A percentile compares a stretch with the other conserved stretches of the same genome.
phyloP scores from a whole-genome alignment of 2,888 invertebrate genomes.

The Archips crataeganus region DNA sequence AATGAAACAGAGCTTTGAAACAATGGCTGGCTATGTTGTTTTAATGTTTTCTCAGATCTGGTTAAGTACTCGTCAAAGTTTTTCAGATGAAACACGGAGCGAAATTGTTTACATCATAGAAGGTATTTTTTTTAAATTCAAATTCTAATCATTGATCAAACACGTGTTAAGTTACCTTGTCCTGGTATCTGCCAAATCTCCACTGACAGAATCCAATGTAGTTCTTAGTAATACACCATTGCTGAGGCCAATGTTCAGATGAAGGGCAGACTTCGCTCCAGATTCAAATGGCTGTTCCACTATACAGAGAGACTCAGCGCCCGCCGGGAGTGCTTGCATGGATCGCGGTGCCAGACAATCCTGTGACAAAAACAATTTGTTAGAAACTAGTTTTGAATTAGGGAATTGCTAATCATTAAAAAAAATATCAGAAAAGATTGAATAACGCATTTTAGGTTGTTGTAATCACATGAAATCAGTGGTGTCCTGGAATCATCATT shows the following conservation, averaged over 20 bases:
- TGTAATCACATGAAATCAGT: conserved; percentile 81
- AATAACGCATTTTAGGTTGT: conserved; percentile 83
- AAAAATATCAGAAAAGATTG: conserved; percentile 66
- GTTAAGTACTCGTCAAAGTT: conserved; percentile 83
- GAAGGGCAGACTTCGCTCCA: conserved; percentile 91
- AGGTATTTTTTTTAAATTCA: conserved; percentile 8
- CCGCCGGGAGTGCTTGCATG: conserved; percentile 98
- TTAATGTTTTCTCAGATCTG: conserved; percentile 72
- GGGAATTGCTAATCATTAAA: not conserved
- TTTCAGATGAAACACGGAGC: conserved; percentile 88
- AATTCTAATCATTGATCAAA: conserved; percentile 1
- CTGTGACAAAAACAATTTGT: conserved; percentile 61
- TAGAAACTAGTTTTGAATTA: not conserved
- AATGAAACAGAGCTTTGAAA: not conserved
- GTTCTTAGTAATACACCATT: conserved; percentile 98
- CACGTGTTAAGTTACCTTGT: conserved; percentile 87
- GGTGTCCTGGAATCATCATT: conserved; percentile 85
- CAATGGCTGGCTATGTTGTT: not conserved
- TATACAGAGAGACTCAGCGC: conserved; percentile 98
- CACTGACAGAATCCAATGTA: conserved; percentile 97
- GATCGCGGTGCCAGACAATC: conserved; percentile 98
- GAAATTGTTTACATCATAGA: conserved; percentile 74
- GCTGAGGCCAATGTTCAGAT: conserved; percentile 98
- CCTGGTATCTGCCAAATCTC: conserved; percentile 98
- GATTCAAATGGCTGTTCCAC: conserved; percentile 92